A percentile compares a stretch with the other conserved stretches of the same genome.
Conservation (phyloP, 2,888 invertebrate genomes). For the Leptodirus hochenwartii region DNA sequence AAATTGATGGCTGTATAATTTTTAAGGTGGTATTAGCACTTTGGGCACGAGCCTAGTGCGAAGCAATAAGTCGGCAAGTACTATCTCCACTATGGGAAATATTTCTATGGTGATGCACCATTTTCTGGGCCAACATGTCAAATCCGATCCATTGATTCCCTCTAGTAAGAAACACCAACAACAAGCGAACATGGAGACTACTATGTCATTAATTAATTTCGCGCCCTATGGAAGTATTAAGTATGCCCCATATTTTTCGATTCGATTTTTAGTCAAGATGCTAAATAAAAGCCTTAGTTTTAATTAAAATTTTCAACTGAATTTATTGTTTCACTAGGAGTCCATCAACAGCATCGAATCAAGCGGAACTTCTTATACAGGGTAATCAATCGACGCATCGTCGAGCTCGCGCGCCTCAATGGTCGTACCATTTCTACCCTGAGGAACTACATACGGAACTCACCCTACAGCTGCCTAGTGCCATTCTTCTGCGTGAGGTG, state of each 20-base stretch:
- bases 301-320: conserved; percentile 1
- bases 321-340: conserved; percentile 20
- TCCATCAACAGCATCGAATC: conserved; percentile 50
- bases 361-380: conserved; percentile 75
- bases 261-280: conserved; percentile 1
- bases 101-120: conserved; percentile 41
- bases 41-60: conserved; percentile 62
- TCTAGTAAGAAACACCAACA: conserved; percentile 23
- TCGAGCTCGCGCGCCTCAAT: conserved; percentile 77
- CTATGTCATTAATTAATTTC: conserved; percentile 72
- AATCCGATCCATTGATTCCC: conserved; percentile 23
- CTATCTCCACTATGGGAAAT: conserved; percentile 33
- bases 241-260: conserved; percentile 3
- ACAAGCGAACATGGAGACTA: conserved; percentile 38
- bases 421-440: conserved; percentile 91
- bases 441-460: conserved; percentile 79
- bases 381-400: conserved; percentile 53
- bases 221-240: conserved; percentile 61
- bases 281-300: neutral
- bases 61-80: conserved; percentile 51
- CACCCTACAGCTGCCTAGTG: conserved; percentile 71
- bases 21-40: conserved; percentile 43
- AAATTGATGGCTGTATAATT: neutral
- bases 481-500: conserved; percentile 72
- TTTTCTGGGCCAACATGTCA: conserved; percentile 29